Conservation (phyloP, 2,113 vertebrate species). For the Syngnathus scovelli region DNA sequence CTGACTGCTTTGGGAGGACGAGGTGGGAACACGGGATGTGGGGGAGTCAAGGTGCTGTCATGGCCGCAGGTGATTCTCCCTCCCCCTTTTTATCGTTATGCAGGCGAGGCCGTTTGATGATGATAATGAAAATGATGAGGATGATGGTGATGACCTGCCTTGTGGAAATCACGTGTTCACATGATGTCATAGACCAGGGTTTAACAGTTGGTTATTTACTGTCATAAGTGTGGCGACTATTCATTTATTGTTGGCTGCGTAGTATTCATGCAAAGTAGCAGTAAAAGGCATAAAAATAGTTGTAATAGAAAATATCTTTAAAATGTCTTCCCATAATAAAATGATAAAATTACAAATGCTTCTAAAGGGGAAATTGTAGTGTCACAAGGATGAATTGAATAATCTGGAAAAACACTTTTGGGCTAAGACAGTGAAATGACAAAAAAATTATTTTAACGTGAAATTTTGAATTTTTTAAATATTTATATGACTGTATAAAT, state of each 20-base stretch:
- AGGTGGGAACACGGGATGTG: background rate
- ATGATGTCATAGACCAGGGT: background rate
- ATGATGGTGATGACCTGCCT: background rate
- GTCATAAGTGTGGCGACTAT: background rate
- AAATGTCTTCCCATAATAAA: background rate
- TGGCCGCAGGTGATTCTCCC: slow-evolving; percentile 5
- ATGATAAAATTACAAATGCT: too few relatives aligned
- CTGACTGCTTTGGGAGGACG: background rate
- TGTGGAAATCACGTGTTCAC: background rate
- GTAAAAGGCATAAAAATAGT: background rate
- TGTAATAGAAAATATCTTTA: background rate
- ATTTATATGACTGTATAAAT: background rate
- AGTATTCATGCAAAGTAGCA: background rate
- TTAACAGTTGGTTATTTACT: background rate
- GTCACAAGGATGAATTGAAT: too few relatives aligned
- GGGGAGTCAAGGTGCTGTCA: slow-evolving; percentile 3
- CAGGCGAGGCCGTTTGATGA: background rate
- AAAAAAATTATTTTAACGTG: background rate
- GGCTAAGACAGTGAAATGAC: too few relatives aligned
- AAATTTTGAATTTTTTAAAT: too few relatives aligned
- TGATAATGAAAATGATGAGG: background rate
- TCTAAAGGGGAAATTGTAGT: too few relatives aligned
- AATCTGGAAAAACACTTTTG: too few relatives aligned
- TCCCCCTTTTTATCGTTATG: background rate
- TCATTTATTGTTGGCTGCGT: background rate